Evolutionary conservation across 2,797 vertebrate species (phyloP).

Genomic region (Peromyscus eremicus): DNA sequence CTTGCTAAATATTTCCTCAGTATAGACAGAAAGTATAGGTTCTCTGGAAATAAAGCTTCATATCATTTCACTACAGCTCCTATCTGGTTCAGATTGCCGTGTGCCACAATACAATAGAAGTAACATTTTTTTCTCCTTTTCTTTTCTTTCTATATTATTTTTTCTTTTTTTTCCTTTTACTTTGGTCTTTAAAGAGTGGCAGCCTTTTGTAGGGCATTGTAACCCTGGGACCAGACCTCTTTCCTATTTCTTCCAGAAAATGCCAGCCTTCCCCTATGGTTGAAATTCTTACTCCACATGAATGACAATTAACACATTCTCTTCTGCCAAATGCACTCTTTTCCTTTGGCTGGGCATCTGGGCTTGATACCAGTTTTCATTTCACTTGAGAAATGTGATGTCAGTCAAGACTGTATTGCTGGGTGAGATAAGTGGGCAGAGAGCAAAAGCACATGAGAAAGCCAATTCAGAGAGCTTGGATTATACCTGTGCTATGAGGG

Average conservation of each 20-base stretch:
- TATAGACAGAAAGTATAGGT: background rate
- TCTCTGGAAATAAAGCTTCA: conserved; percentile 8
- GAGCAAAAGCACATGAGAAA: conserved; percentile 58
- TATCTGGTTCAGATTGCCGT: background rate
- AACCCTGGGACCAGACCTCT: conserved; percentile 36
- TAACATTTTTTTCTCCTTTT: background rate
- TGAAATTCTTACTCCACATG: conserved; percentile 32
- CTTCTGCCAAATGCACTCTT: conserved; percentile 61
- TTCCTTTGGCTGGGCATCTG: conserved; percentile 65
- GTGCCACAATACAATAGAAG: background rate
- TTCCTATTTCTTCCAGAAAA: conserved; percentile 68
- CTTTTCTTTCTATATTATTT: background rate
- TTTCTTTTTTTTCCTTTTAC: background rate
- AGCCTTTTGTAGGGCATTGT: conserved; percentile 62
- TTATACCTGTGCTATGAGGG: conserved; percentile 22
- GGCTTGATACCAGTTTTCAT: conserved; percentile 68
- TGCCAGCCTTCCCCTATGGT: conserved; percentile 56
- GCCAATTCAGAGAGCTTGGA: conserved; percentile 25
- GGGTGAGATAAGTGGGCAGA: conserved; percentile 75
- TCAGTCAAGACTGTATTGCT: conserved; percentile 71
- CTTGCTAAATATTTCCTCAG: background rate
- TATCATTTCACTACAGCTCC: background rate
- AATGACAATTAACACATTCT: conserved; percentile 69
- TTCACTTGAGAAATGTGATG: conserved; percentile 68
- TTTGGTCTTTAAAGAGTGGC: conserved; percentile 26